A percentile compares a stretch with the other conserved stretches of the same genome.
Evolutionary conservation across 2,797 vertebrate genomes (phyloP).

Genomic region (Cossypha caffra): DNA sequence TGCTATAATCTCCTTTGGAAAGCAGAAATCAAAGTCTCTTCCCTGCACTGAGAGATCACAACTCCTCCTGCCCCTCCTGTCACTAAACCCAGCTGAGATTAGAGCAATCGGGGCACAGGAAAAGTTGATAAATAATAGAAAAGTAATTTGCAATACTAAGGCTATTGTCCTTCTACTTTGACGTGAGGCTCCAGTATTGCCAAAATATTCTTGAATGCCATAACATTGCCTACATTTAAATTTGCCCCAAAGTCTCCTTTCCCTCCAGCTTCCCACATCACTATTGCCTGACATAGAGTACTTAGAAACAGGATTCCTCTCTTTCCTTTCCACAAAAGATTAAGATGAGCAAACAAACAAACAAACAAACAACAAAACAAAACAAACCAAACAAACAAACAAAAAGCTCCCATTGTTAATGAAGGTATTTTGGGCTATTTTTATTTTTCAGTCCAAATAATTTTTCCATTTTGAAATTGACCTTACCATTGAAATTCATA

Average conservation of each 20-base stretch:
- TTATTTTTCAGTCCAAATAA: background rate
- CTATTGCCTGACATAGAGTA: fast-evolving
- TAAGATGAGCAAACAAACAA: background rate
- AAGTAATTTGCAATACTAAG: background rate
- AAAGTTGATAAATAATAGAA: background rate
- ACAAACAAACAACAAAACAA: too few species aligned
- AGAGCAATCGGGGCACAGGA: background rate
- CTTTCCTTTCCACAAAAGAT: background rate
- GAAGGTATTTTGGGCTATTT: background rate
- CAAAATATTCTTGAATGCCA: background rate
- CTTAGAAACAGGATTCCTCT: fast-evolving
- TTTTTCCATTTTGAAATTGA: background rate
- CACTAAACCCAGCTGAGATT: background rate
- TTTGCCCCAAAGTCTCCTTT: background rate
- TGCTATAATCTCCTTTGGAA: background rate
- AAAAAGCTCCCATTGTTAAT: background rate
- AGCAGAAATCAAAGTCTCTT: background rate
- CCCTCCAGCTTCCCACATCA: background rate
- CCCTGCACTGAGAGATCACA: background rate
- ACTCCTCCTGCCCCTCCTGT: background rate
- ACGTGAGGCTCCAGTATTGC: fast-evolving
- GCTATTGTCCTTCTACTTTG: background rate
- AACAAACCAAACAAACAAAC: too few species aligned
- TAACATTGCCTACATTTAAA: background rate
- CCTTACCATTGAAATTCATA: background rate